Conservation (phyloP, 1,140 invertebrate species). For the Diplogasteroides magnus region DNA sequence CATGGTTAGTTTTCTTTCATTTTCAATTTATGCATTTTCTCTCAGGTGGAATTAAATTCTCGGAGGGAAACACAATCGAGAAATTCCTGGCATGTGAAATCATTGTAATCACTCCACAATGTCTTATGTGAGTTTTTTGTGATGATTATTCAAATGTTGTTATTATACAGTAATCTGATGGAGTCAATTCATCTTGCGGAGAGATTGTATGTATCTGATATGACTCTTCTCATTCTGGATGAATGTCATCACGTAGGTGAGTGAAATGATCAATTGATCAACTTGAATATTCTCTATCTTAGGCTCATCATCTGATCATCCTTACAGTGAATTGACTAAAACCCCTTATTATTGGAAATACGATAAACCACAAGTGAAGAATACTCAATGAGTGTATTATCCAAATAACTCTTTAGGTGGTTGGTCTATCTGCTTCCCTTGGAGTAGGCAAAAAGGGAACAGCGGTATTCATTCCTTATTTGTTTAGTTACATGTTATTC, state of each 20-base stretch:
- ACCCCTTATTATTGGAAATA: neutral
- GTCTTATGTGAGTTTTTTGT: slow-evolving; percentile 30
- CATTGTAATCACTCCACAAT: slow-evolving; percentile 31
- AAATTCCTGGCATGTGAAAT: slow-evolving; percentile 16
- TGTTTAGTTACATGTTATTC: too few species aligned
- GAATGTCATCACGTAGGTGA: slow-evolving; percentile 26
- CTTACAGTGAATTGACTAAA: neutral
- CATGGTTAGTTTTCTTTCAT: neutral
- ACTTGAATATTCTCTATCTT: too few species aligned
- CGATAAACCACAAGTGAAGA: neutral
- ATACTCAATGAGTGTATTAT: neutral
- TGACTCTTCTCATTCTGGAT: slow-evolving; percentile 34
- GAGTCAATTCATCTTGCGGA: slow-evolving; percentile 14
- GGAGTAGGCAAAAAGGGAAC: neutral
- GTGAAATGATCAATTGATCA: too few species aligned
- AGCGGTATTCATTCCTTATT: too few species aligned
- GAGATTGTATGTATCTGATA: slow-evolving; percentile 26
- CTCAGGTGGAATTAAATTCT: slow-evolving; percentile 13
- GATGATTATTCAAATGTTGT: slow-evolving; percentile 6
- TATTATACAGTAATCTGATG: slow-evolving; percentile 35
- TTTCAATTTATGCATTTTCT: neutral
- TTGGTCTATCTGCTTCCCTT: neutral
- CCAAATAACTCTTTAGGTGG: neutral
- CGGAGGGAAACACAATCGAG: slow-evolving; percentile 2
- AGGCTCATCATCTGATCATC: neutral